phyloP scores from a whole-genome alignment of 2,113 vertebrate species.

The Vulpes ferrilata region DNA sequence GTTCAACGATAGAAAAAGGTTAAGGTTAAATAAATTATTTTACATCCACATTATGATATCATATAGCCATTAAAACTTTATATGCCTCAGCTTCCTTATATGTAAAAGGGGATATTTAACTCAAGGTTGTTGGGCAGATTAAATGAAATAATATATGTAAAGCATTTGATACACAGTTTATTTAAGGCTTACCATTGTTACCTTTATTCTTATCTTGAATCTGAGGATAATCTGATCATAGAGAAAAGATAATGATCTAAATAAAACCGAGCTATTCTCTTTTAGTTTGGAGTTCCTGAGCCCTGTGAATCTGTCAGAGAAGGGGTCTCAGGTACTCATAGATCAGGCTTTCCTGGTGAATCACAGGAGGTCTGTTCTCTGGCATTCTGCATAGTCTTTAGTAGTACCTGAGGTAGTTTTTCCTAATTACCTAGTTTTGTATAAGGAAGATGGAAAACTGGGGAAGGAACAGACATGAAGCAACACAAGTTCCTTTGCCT shows the following conservation, averaged over 20 bases:
- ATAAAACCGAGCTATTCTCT: background rate
- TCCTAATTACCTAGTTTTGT: background rate
- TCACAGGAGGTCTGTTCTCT: background rate
- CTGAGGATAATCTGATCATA: background rate
- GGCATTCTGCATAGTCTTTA: background rate
- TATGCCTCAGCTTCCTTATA: background rate
- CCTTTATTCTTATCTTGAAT: background rate
- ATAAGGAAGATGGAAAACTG: background rate
- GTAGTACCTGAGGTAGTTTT: background rate
- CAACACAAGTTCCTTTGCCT: background rate
- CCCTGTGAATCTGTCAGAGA: background rate
- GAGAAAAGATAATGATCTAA: background rate
- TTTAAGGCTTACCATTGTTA: background rate
- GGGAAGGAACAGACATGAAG: background rate
- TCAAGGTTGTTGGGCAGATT: background rate
- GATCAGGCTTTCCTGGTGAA: background rate
- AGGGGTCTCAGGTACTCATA: background rate
- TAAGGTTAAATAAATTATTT: conserved; percentile 19
- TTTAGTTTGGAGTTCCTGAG: background rate
- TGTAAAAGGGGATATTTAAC: background rate
- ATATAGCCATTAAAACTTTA: background rate
- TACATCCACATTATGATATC: background rate
- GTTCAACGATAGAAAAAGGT: background rate
- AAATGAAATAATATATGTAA: conserved; percentile 14
- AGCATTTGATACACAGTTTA: conserved; percentile 30